These are phyloP conservation scores for Phasia obesa DNA, from an alignment of 2,888 invertebrate species.

Conservation along the genomic window DNA sequence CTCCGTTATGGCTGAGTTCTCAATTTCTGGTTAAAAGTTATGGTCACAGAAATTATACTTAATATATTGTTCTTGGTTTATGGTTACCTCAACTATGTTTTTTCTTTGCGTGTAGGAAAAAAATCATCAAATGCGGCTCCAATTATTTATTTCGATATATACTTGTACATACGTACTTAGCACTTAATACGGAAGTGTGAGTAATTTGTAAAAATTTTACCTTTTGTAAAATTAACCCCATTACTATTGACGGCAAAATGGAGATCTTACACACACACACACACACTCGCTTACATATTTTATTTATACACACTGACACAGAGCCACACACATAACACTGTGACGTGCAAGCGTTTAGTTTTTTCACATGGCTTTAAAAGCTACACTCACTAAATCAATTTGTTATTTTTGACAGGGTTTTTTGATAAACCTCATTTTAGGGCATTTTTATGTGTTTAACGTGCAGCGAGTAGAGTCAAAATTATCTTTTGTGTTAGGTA, in stretches of 20 bases:
- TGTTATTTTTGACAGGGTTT: slow-evolving; percentile 80
- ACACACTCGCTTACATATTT: background rate
- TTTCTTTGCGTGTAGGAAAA: background rate
- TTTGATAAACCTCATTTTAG: slow-evolving; percentile 79
- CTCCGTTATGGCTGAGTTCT: too few species aligned
- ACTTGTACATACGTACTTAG: background rate
- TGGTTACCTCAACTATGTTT: too few species aligned
- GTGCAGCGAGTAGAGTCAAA: slow-evolving; percentile 26
- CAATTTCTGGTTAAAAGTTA: too few species aligned
- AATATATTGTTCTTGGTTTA: too few species aligned
- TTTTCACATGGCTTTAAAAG: slow-evolving; percentile 72
- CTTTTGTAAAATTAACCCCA: slow-evolving; percentile 76
- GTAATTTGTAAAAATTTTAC: slow-evolving; percentile 70
- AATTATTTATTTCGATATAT: slow-evolving; percentile 27
- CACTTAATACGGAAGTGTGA: slow-evolving; percentile 42
- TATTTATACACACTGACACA: background rate
- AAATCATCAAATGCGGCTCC: slow-evolving; percentile 45
- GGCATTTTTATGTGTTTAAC: slow-evolving; percentile 56
- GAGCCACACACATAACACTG: slow-evolving; percentile 1
- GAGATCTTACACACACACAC: slow-evolving; percentile 4
- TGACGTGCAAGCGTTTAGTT: slow-evolving; percentile 19
- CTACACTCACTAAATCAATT: slow-evolving; percentile 75
- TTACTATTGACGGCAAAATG: slow-evolving; percentile 62
- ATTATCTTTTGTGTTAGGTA: background rate
- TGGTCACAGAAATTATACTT: too few species aligned